A percentile compares a stretch with the other conserved stretches of the same genome.
Conservation (phyloP, 2,888 invertebrate species). For the Lepeophtheirus nordmannii region DNA sequence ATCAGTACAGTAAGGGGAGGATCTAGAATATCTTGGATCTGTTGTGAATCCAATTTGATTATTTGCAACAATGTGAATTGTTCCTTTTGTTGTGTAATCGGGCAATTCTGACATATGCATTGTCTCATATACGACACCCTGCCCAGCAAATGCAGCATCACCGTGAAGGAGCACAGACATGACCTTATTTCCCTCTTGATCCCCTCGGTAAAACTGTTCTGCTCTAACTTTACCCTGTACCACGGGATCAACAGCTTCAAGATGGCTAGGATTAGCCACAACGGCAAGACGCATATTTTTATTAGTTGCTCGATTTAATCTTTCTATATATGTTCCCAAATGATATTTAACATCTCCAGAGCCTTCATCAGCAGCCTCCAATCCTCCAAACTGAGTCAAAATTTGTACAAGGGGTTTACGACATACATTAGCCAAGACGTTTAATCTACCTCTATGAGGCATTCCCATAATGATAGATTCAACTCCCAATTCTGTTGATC, state of each 20-base stretch:
- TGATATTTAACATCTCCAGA: slow-evolving; percentile 89
- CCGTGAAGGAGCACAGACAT: slow-evolving; percentile 89
- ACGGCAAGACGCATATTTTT: slow-evolving; percentile 76
- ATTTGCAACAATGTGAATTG: slow-evolving; percentile 82
- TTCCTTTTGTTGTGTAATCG: slow-evolving; percentile 84
- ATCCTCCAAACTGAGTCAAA: slow-evolving; percentile 78
- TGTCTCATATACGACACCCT: slow-evolving; percentile 89
- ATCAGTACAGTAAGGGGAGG: slow-evolving; percentile 85
- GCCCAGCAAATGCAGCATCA: slow-evolving; percentile 87
- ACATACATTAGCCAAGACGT: slow-evolving; percentile 79
- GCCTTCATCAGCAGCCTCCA: slow-evolving; percentile 79
- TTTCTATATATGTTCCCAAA: slow-evolving; percentile 73
- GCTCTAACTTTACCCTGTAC: slow-evolving; percentile 84
- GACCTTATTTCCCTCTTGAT: slow-evolving; percentile 75
- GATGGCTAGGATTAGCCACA: slow-evolving; percentile 78
- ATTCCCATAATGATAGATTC: slow-evolving; percentile 39
- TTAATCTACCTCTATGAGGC: slow-evolving; percentile 68
- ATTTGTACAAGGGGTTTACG: slow-evolving; percentile 75
- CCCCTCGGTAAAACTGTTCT: slow-evolving; percentile 86
- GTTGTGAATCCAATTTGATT: slow-evolving; percentile 95
- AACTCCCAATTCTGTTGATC: slow-evolving; percentile 81
- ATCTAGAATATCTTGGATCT: slow-evolving; percentile 58
- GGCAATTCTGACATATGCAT: slow-evolving; percentile 87
- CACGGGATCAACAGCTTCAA: slow-evolving; percentile 85
- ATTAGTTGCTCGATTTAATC: slow-evolving; percentile 77